phyloP scores from a whole-genome alignment of 2,113 vertebrate genomes.

The Capreolus pygargus region DNA sequence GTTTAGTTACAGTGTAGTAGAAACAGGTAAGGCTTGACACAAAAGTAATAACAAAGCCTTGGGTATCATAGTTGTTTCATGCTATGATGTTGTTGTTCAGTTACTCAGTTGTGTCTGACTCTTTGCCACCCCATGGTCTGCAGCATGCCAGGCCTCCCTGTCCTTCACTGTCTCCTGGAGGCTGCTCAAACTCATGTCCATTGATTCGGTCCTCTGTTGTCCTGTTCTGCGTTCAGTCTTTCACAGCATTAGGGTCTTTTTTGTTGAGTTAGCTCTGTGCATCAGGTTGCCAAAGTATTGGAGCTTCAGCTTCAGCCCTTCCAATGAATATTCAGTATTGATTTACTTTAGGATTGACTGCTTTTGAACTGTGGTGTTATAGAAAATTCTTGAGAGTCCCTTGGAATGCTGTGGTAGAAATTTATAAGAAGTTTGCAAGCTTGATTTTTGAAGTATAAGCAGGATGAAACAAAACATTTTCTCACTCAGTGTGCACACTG shows the following conservation, averaged over 20 bases:
- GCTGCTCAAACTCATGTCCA: neutral
- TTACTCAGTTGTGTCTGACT: neutral
- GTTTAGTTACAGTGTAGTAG: neutral
- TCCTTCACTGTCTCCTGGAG: neutral
- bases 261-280: neutral
- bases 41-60: neutral
- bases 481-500: neutral
- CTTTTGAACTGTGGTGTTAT: neutral
- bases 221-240: neutral
- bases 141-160: neutral
- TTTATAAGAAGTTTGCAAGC: neutral
- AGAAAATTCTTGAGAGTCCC: neutral
- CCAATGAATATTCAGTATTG: neutral
- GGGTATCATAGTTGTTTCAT: neutral
- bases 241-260: neutral
- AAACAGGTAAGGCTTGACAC: neutral
- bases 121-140: neutral
- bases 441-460: constrained; percentile 11
- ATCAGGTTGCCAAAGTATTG: neutral
- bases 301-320: neutral
- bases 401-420: neutral
- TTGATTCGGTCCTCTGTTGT: neutral
- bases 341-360: neutral
- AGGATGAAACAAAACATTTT: neutral
- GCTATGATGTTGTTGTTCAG: neutral